Evolutionary conservation across 2,888 invertebrate species (phyloP), one percentile per base, ranked within the genome.

Genomic region (Noctuana brunneofusca): DNA sequence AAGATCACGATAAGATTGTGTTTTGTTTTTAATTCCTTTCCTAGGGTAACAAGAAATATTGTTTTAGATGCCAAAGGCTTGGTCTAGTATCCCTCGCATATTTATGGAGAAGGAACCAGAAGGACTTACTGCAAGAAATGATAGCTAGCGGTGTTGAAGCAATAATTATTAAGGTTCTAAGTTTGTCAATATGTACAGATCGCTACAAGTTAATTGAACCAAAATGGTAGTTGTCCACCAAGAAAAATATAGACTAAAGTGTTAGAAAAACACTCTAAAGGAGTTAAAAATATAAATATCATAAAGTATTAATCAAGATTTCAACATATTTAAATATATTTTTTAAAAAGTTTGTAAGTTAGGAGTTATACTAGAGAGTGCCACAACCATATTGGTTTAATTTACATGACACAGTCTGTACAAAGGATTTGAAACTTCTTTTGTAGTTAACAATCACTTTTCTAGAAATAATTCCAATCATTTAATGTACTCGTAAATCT

Each of bases 51-150:
- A 55, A 62, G 8, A 38, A 32, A 65, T 56, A 65, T 58, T 54
- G 64, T 79, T 92, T 66, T 87, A 98, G 97, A 64, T 99, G 99
- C 92, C 93, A 93, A 75, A 94, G 99, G 75, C 94, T 99, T 78
- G 96, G 96, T 76, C 93, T 99, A 75, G 94, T 96, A 71, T 95
- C 97, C 58, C 91, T 99, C 73, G 96, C 98, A 38, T 99, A 98
- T 91, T 92, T 99, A 71, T 99, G 99, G 99, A 95, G 97, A 84
- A 93, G 98, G 80, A 96, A 99, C 87, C 99, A 99, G 92, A 94
- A 95, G 78, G 97, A 98, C 85, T 92, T 99, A 68, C 91, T 99
- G 64, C 95, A 97, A 82, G 99, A 99, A 93, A 99, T 99, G 99
- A 97, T 99, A 79, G 95, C 95, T 72, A 96, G 96, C 82, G 95